These are phyloP conservation scores for Clarias gariepinus DNA, from an alignment of 2,113 vertebrate genomes.

Conservation along the genomic window DNA sequence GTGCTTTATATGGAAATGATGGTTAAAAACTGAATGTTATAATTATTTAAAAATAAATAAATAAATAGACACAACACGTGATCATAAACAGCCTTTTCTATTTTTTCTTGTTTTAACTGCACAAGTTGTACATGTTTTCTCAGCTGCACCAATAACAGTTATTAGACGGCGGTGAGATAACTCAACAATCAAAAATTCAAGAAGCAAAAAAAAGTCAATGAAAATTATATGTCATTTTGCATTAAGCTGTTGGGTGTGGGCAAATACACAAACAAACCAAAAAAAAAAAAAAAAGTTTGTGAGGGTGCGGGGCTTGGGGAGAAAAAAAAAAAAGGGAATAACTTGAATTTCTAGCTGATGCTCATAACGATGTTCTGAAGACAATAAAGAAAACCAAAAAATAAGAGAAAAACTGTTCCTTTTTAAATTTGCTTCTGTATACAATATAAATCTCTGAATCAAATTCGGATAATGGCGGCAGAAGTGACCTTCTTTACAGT, in stretches of 20 bases:
- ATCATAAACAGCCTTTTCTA: conserved; percentile 43
- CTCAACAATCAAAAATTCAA: conserved; percentile 57
- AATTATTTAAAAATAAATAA: not conserved
- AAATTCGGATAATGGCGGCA: conserved; percentile 66
- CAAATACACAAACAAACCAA: conserved; percentile 50
- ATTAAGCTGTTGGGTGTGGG: conserved; percentile 35
- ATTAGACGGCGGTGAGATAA: conserved; percentile 64
- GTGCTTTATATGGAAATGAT: not conserved
- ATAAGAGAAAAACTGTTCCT: conserved; percentile 31
- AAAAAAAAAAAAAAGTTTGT: conserved; percentile 42
- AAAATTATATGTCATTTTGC: conserved; percentile 47
- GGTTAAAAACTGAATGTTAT: not conserved
- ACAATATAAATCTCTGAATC: conserved; percentile 80
- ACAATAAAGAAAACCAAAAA: conserved; percentile 18
- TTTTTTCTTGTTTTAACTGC: conserved; percentile 71
- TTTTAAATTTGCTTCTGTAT: conserved; percentile 67
- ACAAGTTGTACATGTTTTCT: conserved; percentile 69
- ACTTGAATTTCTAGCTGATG: conserved; percentile 47
- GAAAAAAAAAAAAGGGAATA: conserved; percentile 26
- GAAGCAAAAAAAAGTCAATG: conserved; percentile 56
- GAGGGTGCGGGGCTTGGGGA: conserved; percentile 54
- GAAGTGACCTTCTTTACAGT: conserved; percentile 67
- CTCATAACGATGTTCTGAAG: conserved; percentile 46
- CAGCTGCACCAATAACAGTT: conserved; percentile 67
- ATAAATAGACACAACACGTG: conserved; percentile 22